phyloP scores from a whole-genome alignment of 2,797 vertebrate genomes.

The Amazonetta brasiliensis region DNA sequence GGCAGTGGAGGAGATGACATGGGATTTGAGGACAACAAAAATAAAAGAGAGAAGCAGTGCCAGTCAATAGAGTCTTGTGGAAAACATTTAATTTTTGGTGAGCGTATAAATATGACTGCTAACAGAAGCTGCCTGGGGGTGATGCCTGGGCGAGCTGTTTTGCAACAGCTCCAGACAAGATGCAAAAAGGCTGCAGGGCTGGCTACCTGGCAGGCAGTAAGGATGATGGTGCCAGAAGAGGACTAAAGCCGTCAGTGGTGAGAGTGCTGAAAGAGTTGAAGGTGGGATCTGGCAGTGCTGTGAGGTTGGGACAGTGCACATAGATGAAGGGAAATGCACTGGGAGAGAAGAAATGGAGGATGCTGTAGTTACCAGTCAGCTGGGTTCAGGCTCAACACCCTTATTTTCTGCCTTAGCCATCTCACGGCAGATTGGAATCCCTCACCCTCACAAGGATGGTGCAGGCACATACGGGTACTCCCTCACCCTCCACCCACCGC shows the following conservation, averaged over 20 bases:
- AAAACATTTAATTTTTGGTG: background rate
- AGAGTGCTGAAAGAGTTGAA: background rate
- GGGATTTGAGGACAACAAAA: background rate
- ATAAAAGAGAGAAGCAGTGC: background rate
- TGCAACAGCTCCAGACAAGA: background rate
- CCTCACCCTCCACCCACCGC: background rate
- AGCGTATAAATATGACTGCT: background rate
- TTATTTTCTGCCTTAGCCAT: background rate
- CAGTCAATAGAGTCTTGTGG: background rate
- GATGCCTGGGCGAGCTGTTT: background rate
- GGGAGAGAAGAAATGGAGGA: fast-evolving
- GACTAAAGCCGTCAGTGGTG: background rate
- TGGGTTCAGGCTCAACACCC: background rate
- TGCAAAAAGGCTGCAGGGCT: fast-evolving
- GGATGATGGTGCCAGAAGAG: background rate
- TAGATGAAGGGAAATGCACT: background rate
- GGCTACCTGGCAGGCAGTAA: background rate
- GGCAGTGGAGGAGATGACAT: background rate
- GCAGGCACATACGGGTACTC: background rate
- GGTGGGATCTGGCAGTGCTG: background rate
- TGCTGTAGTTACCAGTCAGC: background rate
- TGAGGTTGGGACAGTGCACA: background rate
- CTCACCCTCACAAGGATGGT: fast-evolving
- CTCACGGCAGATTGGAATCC: fast-evolving
- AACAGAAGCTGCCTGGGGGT: background rate